Percentiles rank a stretch among this genome's conserved stretches.
phyloP scores from a whole-genome alignment of 2,113 vertebrate species.

The Phalacrocorax pelagicus region DNA sequence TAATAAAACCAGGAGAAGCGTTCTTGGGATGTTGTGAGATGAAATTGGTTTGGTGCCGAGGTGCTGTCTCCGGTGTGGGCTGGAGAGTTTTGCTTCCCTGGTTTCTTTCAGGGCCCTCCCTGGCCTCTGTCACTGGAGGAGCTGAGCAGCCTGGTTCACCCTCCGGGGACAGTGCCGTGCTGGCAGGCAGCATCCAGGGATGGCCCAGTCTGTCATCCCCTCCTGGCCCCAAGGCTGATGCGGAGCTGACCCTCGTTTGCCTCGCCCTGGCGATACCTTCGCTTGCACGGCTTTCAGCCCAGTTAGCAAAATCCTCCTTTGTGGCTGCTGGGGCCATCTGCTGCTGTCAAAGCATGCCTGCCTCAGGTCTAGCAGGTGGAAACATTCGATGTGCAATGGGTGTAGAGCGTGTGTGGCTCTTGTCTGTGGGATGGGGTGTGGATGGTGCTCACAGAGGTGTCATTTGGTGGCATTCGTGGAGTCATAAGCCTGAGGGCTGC shows the following conservation, averaged over 20 bases:
- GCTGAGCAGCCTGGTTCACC: not conserved
- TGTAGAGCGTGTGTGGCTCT: not conserved
- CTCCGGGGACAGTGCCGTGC: rapidly evolving
- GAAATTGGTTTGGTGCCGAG: not conserved
- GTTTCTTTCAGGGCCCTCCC: not conserved
- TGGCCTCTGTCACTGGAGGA: not conserved
- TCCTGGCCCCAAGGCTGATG: not conserved
- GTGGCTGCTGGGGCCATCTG: not conserved
- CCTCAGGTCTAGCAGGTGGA: not conserved
- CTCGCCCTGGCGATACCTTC: not conserved
- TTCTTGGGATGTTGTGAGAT: not conserved
- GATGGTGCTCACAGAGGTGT: not conserved
- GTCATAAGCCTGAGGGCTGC: not conserved
- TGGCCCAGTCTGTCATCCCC: not conserved
- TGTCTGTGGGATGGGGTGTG: not conserved
- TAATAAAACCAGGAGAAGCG: no score
- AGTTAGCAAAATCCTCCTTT: not conserved
- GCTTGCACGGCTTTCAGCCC: not conserved
- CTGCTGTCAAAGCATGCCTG: not conserved
- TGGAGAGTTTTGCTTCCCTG: not conserved
- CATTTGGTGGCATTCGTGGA: not conserved
- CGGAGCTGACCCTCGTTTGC: not conserved
- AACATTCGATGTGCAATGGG: not conserved
- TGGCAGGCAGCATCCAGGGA: not conserved
- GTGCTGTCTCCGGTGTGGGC: not conserved